Conservation (phyloP, 1,140 invertebrate species). For the Drosophila fuyamai region DNA sequence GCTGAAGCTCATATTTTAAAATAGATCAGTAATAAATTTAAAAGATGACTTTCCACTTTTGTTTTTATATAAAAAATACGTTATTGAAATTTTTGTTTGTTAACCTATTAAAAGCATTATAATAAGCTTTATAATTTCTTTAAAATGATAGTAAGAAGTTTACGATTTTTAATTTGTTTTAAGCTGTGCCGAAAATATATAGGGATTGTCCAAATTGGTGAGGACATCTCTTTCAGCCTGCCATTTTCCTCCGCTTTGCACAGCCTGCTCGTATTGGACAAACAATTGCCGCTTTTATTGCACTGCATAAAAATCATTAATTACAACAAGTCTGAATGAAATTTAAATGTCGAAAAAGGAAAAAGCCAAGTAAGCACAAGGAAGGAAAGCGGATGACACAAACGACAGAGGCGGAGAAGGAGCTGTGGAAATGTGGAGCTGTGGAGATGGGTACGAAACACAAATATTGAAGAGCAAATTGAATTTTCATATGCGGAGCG, state of each 20-base stretch:
- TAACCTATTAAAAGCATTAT: too few species aligned
- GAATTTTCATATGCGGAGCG: slow-evolving; percentile 71
- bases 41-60: too few species aligned
- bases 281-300: slow-evolving; percentile 67
- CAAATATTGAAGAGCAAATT: slow-evolving; percentile 81
- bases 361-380: slow-evolving; percentile 51
- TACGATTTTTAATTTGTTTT: not conserved
- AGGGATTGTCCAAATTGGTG: not conserved
- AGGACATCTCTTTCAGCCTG: not conserved
- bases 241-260: not conserved
- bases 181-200: not conserved
- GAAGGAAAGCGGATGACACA: slow-evolving; percentile 36
- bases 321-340: slow-evolving; percentile 78
- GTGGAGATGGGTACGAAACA: slow-evolving; percentile 12
- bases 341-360: slow-evolving; percentile 73
- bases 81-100: too few species aligned
- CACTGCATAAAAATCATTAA: slow-evolving; percentile 78
- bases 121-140: too few species aligned
- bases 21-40: too few species aligned
- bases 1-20: too few species aligned
- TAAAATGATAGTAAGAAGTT: too few species aligned
- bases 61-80: too few species aligned
- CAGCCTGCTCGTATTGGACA: slow-evolving; percentile 3
- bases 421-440: not conserved
- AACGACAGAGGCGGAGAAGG: slow-evolving; percentile 3